Evolutionary conservation across 1,140 invertebrate genomes (phyloP).

Genomic region (Bombus turneri): DNA sequence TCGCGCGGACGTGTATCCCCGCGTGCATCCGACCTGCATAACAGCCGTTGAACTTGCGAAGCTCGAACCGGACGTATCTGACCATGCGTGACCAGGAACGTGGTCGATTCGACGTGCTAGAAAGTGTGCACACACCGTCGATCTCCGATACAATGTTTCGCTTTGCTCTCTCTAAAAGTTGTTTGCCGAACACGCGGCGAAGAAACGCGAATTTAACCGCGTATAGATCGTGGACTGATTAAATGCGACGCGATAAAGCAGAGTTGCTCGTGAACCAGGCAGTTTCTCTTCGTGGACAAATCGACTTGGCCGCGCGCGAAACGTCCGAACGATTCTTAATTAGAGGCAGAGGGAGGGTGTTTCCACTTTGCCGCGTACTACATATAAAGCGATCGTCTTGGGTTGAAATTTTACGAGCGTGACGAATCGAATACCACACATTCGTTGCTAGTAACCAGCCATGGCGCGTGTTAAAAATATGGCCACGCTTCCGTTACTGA

Average conservation of each 20-base stretch:
- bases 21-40: constrained; percentile 61
- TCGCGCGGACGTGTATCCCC: constrained; percentile 40
- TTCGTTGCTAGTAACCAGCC: neutral
- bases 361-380: neutral
- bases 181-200: neutral
- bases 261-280: neutral
- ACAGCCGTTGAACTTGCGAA: constrained; percentile 65
- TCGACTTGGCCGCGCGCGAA: neutral
- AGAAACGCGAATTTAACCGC: constrained; percentile 2
- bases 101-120: constrained; percentile 49
- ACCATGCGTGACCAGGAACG: constrained; percentile 65
- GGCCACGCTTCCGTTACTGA: constrained; percentile 29
- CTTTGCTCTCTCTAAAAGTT: neutral
- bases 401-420: constrained; percentile 8
- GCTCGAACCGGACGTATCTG: constrained; percentile 62
- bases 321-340: neutral
- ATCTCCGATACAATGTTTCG: constrained; percentile 39
- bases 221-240: neutral
- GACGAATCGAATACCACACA: neutral
- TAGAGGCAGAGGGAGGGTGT: neutral
- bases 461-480: neutral
- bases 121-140: constrained; percentile 32
- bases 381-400: constrained; percentile 1
- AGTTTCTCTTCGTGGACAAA: neutral
- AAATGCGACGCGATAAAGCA: neutral